Base-by-base conservation (phyloP, 2,113 vertebrate genomes). In the Empidonax alnorum region DNA sequence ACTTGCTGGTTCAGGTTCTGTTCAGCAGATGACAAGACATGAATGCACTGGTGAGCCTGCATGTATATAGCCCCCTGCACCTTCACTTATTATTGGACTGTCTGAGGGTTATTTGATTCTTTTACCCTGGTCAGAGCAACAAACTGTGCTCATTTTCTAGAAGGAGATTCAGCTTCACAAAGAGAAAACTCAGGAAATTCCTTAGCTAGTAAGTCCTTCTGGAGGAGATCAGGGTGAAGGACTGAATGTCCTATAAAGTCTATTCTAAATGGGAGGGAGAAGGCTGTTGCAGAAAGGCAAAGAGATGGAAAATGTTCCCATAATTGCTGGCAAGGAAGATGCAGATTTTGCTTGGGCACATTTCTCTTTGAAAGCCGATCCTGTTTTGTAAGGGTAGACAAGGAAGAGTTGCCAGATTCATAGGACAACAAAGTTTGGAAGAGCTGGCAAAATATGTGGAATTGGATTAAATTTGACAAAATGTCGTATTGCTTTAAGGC, bases 401-500 rank as follows among this genome's bases (percentile, higher is more conserved):
- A 72, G 96, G 84, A 93, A 93, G 68, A 53, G 46, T 66, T 96
- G 94, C 95, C 96, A 97, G 94, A 88, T 81, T 93, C 4, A 0
- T 65, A 97, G 95, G 94, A 94, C 96, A 97, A 93, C 79, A 23
- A 89, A 94, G 72, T 96, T 96, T 96, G 93, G 93, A 96, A 96
- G 87, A 12, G 0, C 47, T 90, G 93, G 93, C 52, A 92, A 95
- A 95, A 97, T 96, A 92, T 94, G 96, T 92, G 94, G 79, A 94
- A 94, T 87, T 95, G 88, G 90, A 94, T 92, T 95, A 95, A 94
- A 96, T 90, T 75, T 96, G 96, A 97, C 92, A 95, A 96, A 97
- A 96, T 95, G 82, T 95, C 93, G 89, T 72, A 88, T 69, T 95
- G 88, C 88, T 97, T 92, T 81, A 81, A 95, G 88, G 79, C 65